A percentile compares a stretch with the other conserved stretches of the same genome.
phyloP scores from a whole-genome alignment of 1,140 invertebrate genomes.

The Trypoxylus dichotomus region DNA sequence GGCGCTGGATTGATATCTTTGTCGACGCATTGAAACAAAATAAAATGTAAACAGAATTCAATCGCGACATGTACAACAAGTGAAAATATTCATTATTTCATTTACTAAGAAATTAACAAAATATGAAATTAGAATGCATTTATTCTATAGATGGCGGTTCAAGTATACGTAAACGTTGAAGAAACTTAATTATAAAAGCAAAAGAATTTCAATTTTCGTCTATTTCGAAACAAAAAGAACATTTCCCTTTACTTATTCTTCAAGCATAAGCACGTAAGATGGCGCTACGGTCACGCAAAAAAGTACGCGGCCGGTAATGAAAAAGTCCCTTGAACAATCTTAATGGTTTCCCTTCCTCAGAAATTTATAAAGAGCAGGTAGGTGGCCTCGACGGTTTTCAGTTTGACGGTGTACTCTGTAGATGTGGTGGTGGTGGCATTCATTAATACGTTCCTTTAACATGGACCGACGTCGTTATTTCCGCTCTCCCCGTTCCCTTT shows the following conservation, averaged over 20 bases:
- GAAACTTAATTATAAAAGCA: background rate
- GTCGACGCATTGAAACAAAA: too few relatives aligned
- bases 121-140: too few relatives aligned
- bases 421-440: background rate
- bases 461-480: background rate
- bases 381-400: background rate
- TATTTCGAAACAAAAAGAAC: background rate
- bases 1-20: too few relatives aligned
- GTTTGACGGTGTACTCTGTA: background rate
- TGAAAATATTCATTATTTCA: too few relatives aligned
- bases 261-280: background rate
- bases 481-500: background rate
- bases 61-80: too few relatives aligned
- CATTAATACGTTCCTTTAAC: background rate
- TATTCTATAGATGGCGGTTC: too few relatives aligned
- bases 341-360: background rate
- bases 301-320: background rate
- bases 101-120: too few relatives aligned
- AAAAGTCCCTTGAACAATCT: background rate
- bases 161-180: too few relatives aligned
- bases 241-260: background rate
- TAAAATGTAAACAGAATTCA: too few relatives aligned
- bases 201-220: background rate
- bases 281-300: background rate
- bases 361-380: background rate